Base-by-base conservation (phyloP, 2,113 vertebrate species). In the Seriola rivoliana region DNA sequence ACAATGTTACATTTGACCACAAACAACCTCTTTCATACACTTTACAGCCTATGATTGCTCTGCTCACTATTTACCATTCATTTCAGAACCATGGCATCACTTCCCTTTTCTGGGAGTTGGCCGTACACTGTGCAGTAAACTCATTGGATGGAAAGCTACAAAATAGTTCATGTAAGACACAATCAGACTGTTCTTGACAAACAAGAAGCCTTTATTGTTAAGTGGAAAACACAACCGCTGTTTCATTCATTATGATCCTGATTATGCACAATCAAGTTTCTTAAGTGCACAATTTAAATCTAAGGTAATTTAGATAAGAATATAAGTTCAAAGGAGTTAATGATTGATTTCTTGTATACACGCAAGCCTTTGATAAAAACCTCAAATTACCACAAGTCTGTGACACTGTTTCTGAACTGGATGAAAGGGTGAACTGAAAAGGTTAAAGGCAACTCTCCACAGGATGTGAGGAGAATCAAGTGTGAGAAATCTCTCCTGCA, bases 341-440 rank as follows among this genome's bases (percentile, higher is more conserved):
- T 90, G 87, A 91, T 91, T 88, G 81, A 88, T 93, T 89, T 92
- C 73, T 78, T 92, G 87, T 92, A 91, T 89, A 93, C 88, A 93
- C 67, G 73, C 77, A 93, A 90, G 87, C 85, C 87, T 94, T 91
- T 82, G 78, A 93, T 91, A 92, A 92, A 92, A 92, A 89, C 86
- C 88, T 88, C 84, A 93, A 93, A 91, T 88, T 82, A 89, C 95
- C 97, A 97, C 95, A 96, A 66, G 95, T 96, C 95, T 96, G 96
- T 96, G 94, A 95, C 95, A 95, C 90, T 95, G 95, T 96, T 96
- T 96, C 95, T 95, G 94, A 87, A 95, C 93, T 92, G 91, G 95
- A 96, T 94, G 78, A 88, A 75, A 93, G 93, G 95, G 95, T 95
- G 95, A 96, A 96, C 95, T 96, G 95, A 95, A 96, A 96, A 95